phyloP scores from a whole-genome alignment of 2,797 vertebrate species.

The Brachymystax lenok region DNA sequence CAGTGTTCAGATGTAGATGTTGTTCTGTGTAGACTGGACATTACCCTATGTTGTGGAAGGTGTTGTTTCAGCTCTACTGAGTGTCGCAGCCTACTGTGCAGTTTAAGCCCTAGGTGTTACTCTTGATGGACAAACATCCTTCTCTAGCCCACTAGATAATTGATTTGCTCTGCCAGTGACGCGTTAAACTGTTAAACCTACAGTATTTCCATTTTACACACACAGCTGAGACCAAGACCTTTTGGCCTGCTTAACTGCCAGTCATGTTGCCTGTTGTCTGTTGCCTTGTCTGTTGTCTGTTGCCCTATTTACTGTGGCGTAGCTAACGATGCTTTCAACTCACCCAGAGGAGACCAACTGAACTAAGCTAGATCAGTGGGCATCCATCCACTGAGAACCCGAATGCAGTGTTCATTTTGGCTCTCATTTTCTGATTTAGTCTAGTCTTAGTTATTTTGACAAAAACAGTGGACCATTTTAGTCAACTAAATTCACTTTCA shows the following conservation, averaged over 20 bases:
- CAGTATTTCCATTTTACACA: background rate
- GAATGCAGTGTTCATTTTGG: too few relatives aligned
- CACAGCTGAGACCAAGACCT: background rate
- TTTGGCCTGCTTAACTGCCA: background rate
- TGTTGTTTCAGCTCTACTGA: background rate
- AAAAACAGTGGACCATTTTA: too few relatives aligned
- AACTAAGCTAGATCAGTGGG: background rate
- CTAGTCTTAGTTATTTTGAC: too few relatives aligned
- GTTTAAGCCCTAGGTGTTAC: background rate
- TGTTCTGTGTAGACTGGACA: background rate
- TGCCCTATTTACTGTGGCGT: constrained; percentile 5
- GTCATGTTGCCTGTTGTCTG: background rate
- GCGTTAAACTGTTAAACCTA: background rate
- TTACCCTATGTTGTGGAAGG: background rate
- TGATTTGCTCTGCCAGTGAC: background rate
- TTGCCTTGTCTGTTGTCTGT: too few relatives aligned
- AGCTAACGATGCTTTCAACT: background rate
- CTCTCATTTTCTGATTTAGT: too few relatives aligned
- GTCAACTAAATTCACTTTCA: too few relatives aligned
- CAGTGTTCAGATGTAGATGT: background rate
- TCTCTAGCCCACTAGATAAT: background rate
- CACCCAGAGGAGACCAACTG: background rate
- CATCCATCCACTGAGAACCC: background rate
- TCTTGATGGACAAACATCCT: background rate
- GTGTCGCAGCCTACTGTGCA: background rate